Evolutionary conservation across 2,888 invertebrate species (phyloP), one percentile per base, ranked within the genome.

Genomic region (Epirrhoe tristata): DNA sequence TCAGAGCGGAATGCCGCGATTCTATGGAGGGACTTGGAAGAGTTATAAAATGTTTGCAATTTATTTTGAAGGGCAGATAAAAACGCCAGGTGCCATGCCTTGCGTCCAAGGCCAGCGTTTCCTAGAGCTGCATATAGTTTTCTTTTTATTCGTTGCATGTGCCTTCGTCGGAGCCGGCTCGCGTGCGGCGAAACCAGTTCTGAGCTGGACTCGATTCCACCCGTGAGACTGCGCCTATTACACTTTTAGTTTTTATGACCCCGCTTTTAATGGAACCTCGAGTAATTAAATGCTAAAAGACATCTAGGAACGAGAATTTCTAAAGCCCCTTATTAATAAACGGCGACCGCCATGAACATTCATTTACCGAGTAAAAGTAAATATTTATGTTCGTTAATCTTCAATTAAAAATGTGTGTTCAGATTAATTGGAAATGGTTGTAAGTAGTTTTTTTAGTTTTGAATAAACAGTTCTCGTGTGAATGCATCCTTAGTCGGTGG

Each of bases 101-200:
- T 88, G 89, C 83, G 87, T 86, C 84, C 93, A 93, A 93, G 93
- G 93, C 88, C 88, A 91, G 89, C 87, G 83, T 89, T 93, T 93
- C 93, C 92, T 93, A 93, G 93, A 91, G 93, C 86, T 93, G 92
- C 93, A 91, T 91, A 87, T 93, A 88, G 90, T 88, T 88, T 88
- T 91, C 84, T 90, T 93, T 93, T 93, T 93, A 89, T 89, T 92
- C 81, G 85, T 90, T 90, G 92, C 91, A 90, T 91, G 90, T 87
- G 87, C 89, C 90, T 89, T 82, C 84, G 81, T 75, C 81, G 83
- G 84, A 84, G 87, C 84, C 82, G 88, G 85, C 88, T 93, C 87
- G 91, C 91, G 91, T 93, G 93, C 88, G 85, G 82, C 82, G 83
- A 89, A 93, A 91, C 93, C 92, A 84, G 93, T 93, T 93, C 89